Evolutionary conservation across 2,888 invertebrate species (phyloP).

Genomic region (Leptopilina drosophilae): DNA sequence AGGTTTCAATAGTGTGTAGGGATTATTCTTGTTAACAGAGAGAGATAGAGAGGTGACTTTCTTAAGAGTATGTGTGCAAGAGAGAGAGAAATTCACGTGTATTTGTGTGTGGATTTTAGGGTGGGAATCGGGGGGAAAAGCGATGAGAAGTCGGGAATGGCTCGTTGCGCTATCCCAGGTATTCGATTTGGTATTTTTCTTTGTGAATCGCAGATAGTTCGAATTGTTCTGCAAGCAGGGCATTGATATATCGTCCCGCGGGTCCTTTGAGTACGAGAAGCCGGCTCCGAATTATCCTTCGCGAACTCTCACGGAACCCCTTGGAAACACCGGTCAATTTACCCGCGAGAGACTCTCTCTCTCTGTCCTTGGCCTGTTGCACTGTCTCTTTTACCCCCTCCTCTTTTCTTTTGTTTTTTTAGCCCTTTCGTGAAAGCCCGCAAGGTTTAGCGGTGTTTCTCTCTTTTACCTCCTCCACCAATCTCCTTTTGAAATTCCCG

Average conservation of each 20-base stretch:
- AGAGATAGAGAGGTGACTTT: no score
- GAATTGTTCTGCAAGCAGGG: constrained; percentile 76
- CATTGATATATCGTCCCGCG: constrained; percentile 77
- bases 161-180: constrained; percentile 73
- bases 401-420: constrained; percentile 52
- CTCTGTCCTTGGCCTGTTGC: constrained; percentile 40
- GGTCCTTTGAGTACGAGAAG: constrained; percentile 74
- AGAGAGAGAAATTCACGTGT: constrained; percentile 4
- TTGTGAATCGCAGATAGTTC: constrained; percentile 77
- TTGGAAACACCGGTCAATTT: constrained; percentile 73
- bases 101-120: constrained; percentile 45
- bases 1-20: constrained; percentile 46
- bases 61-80: no score
- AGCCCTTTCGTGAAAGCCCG: constrained; percentile 4
- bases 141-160: constrained; percentile 34
- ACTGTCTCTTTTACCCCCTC: constrained; percentile 56
- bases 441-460: constrained; percentile 32
- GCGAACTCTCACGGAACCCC: constrained; percentile 65
- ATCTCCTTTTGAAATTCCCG: constrained; percentile 29
- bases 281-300: constrained; percentile 75
- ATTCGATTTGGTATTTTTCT: constrained; percentile 78
- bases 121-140: constrained; percentile 46
- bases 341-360: constrained; percentile 62
- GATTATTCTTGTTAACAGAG: constrained; percentile 44
- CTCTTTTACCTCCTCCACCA: constrained; percentile 32